Percentiles rank a stretch among this genome's conserved stretches.
Evolutionary conservation across 92 coral and sea anemone species (phyloP).

Genomic region (Pocillopora grandis): DNA sequence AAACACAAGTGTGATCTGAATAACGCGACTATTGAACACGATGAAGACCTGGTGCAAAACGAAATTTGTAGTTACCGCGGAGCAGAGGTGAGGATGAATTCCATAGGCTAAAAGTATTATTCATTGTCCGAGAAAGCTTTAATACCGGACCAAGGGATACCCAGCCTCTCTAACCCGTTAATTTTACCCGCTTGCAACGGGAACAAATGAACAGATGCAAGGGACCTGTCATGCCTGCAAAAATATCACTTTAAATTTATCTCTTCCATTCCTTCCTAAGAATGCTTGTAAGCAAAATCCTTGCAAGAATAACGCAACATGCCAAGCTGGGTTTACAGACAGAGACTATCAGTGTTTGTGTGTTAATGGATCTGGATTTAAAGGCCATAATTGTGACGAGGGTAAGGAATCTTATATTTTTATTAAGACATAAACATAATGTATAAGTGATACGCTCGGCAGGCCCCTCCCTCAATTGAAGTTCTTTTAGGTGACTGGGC

Average conservation of each 20-base stretch:
- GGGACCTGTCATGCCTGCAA: too few species aligned
- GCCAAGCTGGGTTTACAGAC: slow-evolving; percentile 4
- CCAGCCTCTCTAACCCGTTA: too few species aligned
- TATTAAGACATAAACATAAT: not conserved
- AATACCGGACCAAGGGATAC: too few species aligned
- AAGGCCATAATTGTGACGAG: not conserved
- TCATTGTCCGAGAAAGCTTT: too few species aligned
- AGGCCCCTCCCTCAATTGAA: too few species aligned
- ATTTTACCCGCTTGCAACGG: too few species aligned
- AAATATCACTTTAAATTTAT: not conserved
- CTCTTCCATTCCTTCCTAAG: not conserved
- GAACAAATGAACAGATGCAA: too few species aligned
- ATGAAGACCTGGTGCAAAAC: not conserved
- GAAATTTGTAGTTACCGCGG: not conserved
- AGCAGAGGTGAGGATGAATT: not conserved
- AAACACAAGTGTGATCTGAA: too few species aligned
- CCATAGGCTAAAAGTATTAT: not conserved
- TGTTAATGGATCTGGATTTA: not conserved
- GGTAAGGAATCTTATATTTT: not conserved
- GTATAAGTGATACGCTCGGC: too few species aligned
- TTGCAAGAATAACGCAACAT: not conserved
- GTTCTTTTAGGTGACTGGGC: too few species aligned
- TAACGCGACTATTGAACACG: too few species aligned
- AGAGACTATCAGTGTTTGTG: slow-evolving; percentile 3
- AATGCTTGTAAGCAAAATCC: not conserved